Evolutionary conservation across 2,888 invertebrate species (phyloP), one percentile per base, ranked within the genome.

Genomic region (Digitonthophagus gazella): DNA sequence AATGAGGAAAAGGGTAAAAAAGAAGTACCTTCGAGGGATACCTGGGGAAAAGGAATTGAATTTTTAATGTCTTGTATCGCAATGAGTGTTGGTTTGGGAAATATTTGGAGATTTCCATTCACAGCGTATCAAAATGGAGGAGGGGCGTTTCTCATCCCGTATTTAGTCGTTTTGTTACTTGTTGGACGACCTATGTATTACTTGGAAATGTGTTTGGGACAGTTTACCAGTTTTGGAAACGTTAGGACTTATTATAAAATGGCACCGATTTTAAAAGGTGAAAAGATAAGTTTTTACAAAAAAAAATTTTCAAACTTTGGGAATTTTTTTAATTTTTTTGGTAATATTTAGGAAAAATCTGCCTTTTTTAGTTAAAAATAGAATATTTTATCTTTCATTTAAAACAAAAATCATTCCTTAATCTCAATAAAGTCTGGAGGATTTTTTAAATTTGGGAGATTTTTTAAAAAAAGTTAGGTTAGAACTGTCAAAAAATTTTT

Each of bases 41-140:
- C 76, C 79, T 92, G 91, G 91, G 86, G 86, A 54, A 90, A 85
- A 75, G 88, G 88, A 64, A 77, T 89, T 0, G 91, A 92, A 79
- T 91, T 92, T 79, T 84, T 91, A 2, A 89, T 92, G 85, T 91
- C 91, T 0, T 91, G 91, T 76, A 90, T 92, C 69, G 89, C 91
- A 15, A 87, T 91, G 70, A 90, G 90, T 0, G 91, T 91, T 5
- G 91, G 91, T 0, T 83, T 91, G 57, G 91, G 91, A 69, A 91
- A 91, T 78, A 88, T 91, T 65, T 91, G 90, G 91, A 83, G 91
- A 65, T 87, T 87, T 78, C 87, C 87, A 0, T 87, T 85, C 76
- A 84, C 84, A 2, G 91, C 91, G 0, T 91, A 89, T 77, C 87
- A 90, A 77, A 91, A 91, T 76, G 91, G 91, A 0, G 91, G 91